Percentiles rank a stretch among this genome's conserved stretches.
phyloP scores from a whole-genome alignment of 2,888 invertebrate genomes.

The Plagiodera versicolora region DNA sequence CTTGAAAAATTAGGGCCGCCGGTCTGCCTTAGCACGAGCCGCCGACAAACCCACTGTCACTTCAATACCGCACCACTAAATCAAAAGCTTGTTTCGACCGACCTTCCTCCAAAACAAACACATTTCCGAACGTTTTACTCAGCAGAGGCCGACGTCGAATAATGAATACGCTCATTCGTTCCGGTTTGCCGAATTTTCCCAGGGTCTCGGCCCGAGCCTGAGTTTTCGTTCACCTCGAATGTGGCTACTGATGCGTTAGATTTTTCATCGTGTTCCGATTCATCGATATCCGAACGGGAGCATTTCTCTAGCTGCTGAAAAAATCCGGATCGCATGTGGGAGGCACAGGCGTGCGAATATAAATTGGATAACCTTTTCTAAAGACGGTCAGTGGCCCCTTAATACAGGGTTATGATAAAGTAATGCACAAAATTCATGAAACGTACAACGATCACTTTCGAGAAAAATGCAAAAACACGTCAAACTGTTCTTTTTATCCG shows the following conservation, averaged over 20 bases:
- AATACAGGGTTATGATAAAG: no score
- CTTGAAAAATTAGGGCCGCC: slow-evolving; percentile 45
- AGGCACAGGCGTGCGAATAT: no score
- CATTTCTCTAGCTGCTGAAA: no score
- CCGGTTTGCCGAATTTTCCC: slow-evolving; percentile 24
- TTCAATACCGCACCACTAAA: slow-evolving; percentile 52
- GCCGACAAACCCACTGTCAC: slow-evolving; percentile 52
- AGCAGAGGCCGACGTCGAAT: slow-evolving; percentile 30
- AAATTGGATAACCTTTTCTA: no score
- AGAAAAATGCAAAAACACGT: no score
- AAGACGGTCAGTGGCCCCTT: no score
- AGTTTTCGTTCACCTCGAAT: not conserved
- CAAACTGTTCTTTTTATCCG: no score
- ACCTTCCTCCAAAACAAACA: slow-evolving; percentile 44
- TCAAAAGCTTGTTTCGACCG: slow-evolving; percentile 43
- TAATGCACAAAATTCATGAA: no score
- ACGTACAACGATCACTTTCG: no score
- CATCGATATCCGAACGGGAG: not conserved
- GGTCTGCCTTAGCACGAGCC: slow-evolving; percentile 44
- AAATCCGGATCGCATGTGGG: no score
- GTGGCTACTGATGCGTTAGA: not conserved
- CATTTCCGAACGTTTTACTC: slow-evolving; percentile 36
- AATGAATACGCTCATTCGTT: slow-evolving; percentile 32
- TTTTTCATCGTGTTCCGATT: not conserved
- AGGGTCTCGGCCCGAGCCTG: not conserved